A percentile compares a stretch with the other conserved stretches of the same genome.
phyloP scores from a whole-genome alignment of 1,140 invertebrate genomes.

The Papilio aristodemus region DNA sequence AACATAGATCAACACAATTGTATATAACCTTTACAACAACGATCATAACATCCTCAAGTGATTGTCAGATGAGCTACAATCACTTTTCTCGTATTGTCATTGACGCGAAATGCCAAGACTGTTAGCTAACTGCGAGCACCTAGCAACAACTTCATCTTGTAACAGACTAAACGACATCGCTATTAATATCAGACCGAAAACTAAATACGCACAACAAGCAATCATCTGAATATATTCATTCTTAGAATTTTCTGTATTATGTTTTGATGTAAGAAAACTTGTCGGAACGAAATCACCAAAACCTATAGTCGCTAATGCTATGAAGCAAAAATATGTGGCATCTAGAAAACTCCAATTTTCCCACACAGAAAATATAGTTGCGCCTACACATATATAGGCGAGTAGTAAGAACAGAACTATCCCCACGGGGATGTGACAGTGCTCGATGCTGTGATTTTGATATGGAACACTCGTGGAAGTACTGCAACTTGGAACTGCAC shows the following conservation, averaged over 20 bases:
- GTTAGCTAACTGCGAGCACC: constrained; percentile 85
- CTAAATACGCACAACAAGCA: constrained; percentile 91
- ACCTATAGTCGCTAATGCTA: constrained; percentile 92
- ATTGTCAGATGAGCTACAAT: constrained; percentile 76
- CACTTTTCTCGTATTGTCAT: constrained; percentile 80
- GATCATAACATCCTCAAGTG: constrained; percentile 80
- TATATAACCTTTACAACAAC: constrained; percentile 55
- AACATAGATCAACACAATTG: constrained; percentile 40
- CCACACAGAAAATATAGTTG: constrained; percentile 86
- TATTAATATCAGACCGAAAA: constrained; percentile 93
- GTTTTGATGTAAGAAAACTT: constrained; percentile 75
- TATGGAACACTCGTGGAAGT: constrained; percentile 58
- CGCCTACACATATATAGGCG: constrained; percentile 87
- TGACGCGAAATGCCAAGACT: constrained; percentile 80
- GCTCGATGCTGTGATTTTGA: constrained; percentile 66
- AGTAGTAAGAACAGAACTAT: constrained; percentile 86
- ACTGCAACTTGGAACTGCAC: constrained; percentile 62
- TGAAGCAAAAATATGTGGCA: constrained; percentile 93
- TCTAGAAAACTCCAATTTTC: constrained; percentile 91
- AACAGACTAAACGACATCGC: constrained; percentile 96
- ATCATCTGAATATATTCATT: constrained; percentile 87
- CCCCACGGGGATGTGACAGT: constrained; percentile 85
- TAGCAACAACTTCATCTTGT: constrained; percentile 92
- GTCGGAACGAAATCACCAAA: constrained; percentile 90
- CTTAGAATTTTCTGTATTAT: constrained; percentile 80